These are phyloP conservation scores for Tribolium freemani DNA, from an alignment of 2,888 invertebrate genomes.

Conservation along the genomic window DNA sequence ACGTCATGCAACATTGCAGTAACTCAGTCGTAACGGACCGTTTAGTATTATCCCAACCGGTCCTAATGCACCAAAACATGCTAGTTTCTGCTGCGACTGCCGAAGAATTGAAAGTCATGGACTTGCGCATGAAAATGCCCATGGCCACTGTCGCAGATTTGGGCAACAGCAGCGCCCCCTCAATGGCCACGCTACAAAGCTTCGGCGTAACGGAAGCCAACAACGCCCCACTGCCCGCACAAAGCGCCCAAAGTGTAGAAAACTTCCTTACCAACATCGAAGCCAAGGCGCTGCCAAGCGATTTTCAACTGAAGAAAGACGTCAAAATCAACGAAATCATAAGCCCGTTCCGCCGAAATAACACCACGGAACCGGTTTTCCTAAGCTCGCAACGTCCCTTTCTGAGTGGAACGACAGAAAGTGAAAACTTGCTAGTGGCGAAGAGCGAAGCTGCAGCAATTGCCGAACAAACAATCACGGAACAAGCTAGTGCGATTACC, in stretches of 20 bases:
- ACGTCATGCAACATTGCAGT: conserved; percentile 46
- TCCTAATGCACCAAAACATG: conserved; percentile 36
- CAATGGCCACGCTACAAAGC: conserved; percentile 69
- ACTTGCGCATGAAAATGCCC: conserved; percentile 78
- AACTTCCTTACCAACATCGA: conserved; percentile 73
- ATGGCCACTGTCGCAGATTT: conserved; percentile 69
- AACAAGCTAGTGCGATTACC: conserved; percentile 56
- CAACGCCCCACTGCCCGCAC: conserved; percentile 70
- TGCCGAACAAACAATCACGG: conserved; percentile 53
- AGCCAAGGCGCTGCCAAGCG: conserved; percentile 51
- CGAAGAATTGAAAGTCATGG: conserved; percentile 74
- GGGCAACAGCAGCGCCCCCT: conserved; percentile 72
- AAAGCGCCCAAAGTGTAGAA: conserved; percentile 74
- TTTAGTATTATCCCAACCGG: conserved; percentile 40
- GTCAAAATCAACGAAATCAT: conserved; percentile 49
- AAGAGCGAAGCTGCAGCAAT: conserved; percentile 61
- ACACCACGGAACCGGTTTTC: conserved; percentile 51
- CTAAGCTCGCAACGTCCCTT: conserved; percentile 55
- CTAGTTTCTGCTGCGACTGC: conserved; percentile 28
- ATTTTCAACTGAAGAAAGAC: conserved; percentile 49
- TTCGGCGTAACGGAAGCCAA: conserved; percentile 69
- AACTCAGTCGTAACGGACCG: conserved; percentile 43
- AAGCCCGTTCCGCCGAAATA: conserved; percentile 43
- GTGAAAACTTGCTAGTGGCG: conserved; percentile 56
- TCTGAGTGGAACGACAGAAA: conserved; percentile 51